Evolutionary conservation across 2,888 invertebrate species (phyloP).

Genomic region (Latrodectus hesperus): DNA sequence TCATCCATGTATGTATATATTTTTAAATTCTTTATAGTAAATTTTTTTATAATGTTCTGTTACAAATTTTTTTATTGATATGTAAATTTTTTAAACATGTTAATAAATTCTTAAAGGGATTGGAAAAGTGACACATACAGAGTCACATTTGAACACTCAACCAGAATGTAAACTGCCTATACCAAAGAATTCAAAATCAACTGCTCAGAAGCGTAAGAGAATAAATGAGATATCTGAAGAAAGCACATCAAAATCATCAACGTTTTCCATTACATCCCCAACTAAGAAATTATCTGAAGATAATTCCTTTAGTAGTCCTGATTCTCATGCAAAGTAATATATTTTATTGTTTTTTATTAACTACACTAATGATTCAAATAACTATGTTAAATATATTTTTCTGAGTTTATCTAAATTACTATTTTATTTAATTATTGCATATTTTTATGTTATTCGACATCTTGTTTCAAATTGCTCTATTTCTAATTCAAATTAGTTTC

Average conservation of each 20-base stretch:
- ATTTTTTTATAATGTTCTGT: background rate
- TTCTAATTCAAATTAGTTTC: too few relatives aligned
- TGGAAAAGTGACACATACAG: background rate
- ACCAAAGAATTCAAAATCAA: background rate
- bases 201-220: background rate
- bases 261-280: background rate
- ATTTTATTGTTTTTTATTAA: background rate
- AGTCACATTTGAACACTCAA: background rate
- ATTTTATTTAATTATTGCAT: too few relatives aligned
- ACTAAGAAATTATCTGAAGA: background rate
- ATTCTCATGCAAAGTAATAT: background rate
- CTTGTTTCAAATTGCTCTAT: too few relatives aligned
- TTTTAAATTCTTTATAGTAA: background rate
- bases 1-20: conserved; percentile 76
- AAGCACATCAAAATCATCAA: background rate
- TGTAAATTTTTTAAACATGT: background rate
- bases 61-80: background rate
- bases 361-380: too few relatives aligned
- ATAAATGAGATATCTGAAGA: background rate
- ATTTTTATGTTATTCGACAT: too few relatives aligned
- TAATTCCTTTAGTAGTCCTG: background rate
- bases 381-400: too few relatives aligned
- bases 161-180: background rate
- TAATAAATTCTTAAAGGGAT: background rate
- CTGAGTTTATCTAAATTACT: too few relatives aligned